These are phyloP conservation scores for Polypterus senegalus DNA, from an alignment of 2,113 vertebrate genomes.

Conservation along the genomic window DNA sequence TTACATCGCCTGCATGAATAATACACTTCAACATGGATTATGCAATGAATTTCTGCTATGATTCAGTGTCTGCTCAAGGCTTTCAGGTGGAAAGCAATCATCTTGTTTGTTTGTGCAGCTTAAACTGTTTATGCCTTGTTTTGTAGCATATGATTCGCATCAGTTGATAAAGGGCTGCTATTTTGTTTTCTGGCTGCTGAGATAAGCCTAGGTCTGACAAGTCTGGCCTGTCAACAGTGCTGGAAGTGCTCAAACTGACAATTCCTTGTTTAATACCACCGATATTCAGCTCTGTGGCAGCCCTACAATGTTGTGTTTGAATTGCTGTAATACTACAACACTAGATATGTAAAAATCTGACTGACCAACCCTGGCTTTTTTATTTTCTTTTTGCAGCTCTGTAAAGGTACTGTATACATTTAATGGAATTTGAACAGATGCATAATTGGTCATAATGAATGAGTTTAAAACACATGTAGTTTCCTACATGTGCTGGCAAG, in stretches of 20 bases:
- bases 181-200: slow-evolving; percentile 9
- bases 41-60: background rate
- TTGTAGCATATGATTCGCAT: slow-evolving; percentile 24
- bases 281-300: slow-evolving; percentile 7
- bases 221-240: slow-evolving; percentile 40
- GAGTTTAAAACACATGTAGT: too few relatives aligned
- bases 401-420: too few relatives aligned
- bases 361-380: background rate
- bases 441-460: too few relatives aligned
- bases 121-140: slow-evolving; percentile 51
- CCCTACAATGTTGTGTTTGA: slow-evolving; percentile 4
- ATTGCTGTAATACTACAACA: slow-evolving; percentile 7
- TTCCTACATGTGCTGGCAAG: too few relatives aligned
- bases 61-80: slow-evolving; percentile 25
- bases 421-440: too few relatives aligned
- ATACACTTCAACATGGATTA: too few relatives aligned
- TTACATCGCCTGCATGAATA: too few relatives aligned
- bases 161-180: slow-evolving; percentile 34
- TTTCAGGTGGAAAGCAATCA: slow-evolving; percentile 37
- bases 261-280: slow-evolving; percentile 36
- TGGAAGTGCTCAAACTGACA: slow-evolving; percentile 38
- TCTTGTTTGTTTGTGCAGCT: slow-evolving; percentile 50
- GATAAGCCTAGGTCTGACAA: slow-evolving; percentile 22
- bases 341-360: slow-evolving; percentile 9
- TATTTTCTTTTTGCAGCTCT: too few relatives aligned